Evolutionary conservation across 2,888 invertebrate species (phyloP).

Genomic region (Seira ritae): DNA sequence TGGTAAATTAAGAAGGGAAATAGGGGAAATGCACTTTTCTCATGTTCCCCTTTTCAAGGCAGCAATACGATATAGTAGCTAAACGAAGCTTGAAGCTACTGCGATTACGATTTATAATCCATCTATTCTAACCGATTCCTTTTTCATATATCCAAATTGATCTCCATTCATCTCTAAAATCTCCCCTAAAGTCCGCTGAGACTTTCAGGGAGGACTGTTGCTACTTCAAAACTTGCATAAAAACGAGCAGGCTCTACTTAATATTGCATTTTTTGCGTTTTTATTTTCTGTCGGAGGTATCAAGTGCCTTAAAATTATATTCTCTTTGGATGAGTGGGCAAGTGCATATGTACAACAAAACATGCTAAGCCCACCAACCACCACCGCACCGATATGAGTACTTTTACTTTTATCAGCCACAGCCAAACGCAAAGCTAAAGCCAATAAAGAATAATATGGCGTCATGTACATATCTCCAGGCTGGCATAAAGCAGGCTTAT

Average conservation of each 20-base stretch:
- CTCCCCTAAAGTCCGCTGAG: conserved; percentile 55
- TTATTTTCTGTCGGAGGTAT: conserved; percentile 21
- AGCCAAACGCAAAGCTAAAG: neutral
- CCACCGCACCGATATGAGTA: too few relatives aligned
- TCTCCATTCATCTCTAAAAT: conserved; percentile 54
- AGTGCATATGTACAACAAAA: neutral
- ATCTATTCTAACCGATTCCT: conserved; percentile 15
- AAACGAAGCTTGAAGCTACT: neutral
- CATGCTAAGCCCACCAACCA: neutral
- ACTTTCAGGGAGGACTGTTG: conserved; percentile 38
- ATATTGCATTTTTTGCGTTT: neutral
- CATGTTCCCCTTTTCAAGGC: conserved; percentile 32
- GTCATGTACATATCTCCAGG: conserved; percentile 1
- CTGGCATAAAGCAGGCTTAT: neutral
- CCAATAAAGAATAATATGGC: neutral
- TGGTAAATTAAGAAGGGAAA: too few relatives aligned
- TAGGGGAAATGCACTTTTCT: neutral
- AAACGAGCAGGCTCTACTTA: neutral
- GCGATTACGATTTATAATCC: conserved; percentile 25
- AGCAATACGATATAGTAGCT: too few relatives aligned
- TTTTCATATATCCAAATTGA: conserved; percentile 30
- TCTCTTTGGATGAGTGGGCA: conserved; percentile 12
- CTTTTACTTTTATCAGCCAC: neutral
- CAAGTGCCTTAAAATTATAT: conserved; percentile 11
- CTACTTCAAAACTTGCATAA: conserved; percentile 14